Base-by-base conservation (phyloP, 1,140 invertebrate species). In the Aphelenchoides fujianensis region DNA sequence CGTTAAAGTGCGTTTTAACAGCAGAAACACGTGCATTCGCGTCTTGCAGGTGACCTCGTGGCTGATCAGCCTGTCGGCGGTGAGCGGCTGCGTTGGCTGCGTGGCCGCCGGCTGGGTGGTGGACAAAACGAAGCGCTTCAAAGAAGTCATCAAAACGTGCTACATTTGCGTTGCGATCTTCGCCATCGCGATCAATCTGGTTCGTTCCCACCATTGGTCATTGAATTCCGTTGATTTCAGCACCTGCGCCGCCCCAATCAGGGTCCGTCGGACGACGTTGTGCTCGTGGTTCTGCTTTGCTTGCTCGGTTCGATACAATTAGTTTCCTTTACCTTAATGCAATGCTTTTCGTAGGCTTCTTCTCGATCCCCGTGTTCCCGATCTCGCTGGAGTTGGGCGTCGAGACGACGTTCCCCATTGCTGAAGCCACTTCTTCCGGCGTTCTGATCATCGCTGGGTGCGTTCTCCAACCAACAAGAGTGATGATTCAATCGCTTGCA, bases 391-490 rank as follows among this genome's bases (percentile, higher is more conserved):
- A 78, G 64, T 62, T 78, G n/a, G 78, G 76, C 16, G 74, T 78
- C 9, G 76, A 78, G 41, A 78, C 76, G 12, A 78, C 76, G 28
- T 78, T 81, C 27, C 76, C 76, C 3, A 66, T 81, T 30, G 74
- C 79, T 19, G 76, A 78, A 61, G 75, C 77, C 7, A 76, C 77
- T 32, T 79, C 77, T 19, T 76, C 74, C 48, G 76, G 76, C 9
- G 63, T 80, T 71, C 34, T 78, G 5, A 74, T 79, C 28, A 78
- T 78, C 69, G 72, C 74, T 27, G 78, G 77, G 74, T 80, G 54
- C 31, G 59, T 69, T 1, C 19, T 78, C 37, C 59, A 63, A 3
- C 19, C 19, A 19, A 59, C 16, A 16, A 12, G 5, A 2, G n/a
- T 59, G n/a, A 28, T 75, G 69, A n/a, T n/a, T 12, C 19, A 23